Evolutionary conservation across 2,113 vertebrate species (phyloP).

Genomic region (Peromyscus californicus): DNA sequence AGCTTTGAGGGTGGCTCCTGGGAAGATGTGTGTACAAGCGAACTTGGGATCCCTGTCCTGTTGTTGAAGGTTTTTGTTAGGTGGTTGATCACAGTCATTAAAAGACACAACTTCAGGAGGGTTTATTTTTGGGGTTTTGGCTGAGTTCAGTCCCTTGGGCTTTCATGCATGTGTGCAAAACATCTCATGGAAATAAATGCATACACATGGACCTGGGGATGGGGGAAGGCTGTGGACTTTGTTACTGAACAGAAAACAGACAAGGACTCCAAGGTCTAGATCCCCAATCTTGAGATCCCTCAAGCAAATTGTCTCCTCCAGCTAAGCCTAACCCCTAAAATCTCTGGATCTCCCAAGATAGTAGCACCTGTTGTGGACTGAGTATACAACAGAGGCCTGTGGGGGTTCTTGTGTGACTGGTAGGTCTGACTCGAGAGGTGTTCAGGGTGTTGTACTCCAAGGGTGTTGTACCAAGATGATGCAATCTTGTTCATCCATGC

Average conservation of each 20-base stretch:
- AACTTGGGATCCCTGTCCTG: background rate
- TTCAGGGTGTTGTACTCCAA: background rate
- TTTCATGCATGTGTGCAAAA: background rate
- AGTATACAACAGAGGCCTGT: background rate
- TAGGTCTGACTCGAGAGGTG: background rate
- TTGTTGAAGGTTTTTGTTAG: background rate
- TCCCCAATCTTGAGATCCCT: too few relatives aligned
- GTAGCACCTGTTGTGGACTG: too few relatives aligned
- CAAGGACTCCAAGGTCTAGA: too few relatives aligned
- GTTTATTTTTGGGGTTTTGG: background rate
- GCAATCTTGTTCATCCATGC: background rate
- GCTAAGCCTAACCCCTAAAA: background rate
- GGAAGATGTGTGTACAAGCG: background rate
- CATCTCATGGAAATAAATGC: background rate
- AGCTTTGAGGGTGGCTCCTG: too few relatives aligned
- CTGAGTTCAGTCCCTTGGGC: background rate
- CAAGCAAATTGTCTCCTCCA: background rate
- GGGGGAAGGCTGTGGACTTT: background rate
- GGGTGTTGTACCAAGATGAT: background rate
- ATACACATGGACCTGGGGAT: background rate
- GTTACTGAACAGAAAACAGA: background rate
- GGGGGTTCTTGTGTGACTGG: background rate
- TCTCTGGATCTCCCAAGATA: background rate
- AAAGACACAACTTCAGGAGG: background rate
- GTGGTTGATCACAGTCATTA: background rate